A percentile compares a stretch with the other conserved stretches of the same genome.
phyloP scores from a whole-genome alignment of 2,113 vertebrate genomes.

The Pygoscelis adeliae region DNA sequence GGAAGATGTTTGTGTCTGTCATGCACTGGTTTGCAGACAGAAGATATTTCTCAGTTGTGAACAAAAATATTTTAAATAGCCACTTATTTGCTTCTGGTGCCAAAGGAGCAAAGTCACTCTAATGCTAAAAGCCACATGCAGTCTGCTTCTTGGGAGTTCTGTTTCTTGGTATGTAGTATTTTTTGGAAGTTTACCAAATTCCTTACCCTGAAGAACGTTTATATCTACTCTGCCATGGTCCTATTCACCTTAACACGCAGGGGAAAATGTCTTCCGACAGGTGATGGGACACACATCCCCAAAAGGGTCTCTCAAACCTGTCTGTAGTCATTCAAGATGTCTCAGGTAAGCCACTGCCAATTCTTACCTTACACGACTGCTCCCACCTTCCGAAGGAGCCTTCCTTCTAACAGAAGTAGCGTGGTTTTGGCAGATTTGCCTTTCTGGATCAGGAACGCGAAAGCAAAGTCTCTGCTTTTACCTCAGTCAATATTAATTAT shows the following conservation, averaged over 20 bases:
- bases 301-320: not conserved
- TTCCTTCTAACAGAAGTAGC: not conserved
- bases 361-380: not conserved
- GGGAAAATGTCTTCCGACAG: not conserved
- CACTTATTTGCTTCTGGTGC: not conserved
- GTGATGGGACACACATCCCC: not conserved
- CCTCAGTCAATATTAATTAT: not conserved
- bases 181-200: not conserved
- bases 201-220: not conserved
- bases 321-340: not conserved
- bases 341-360: not conserved
- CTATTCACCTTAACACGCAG: not conserved
- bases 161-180: not conserved
- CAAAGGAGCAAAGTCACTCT: not conserved
- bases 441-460: not conserved
- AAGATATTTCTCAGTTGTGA: not conserved
- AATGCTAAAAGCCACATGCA: not conserved
- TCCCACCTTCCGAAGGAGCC: not conserved
- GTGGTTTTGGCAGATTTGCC: not conserved
- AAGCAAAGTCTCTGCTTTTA: not conserved
- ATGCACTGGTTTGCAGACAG: not conserved
- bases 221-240: not conserved
- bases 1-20: not conserved
- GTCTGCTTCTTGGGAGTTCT: not conserved
- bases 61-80: not conserved